Conservation (phyloP, 2,113 vertebrate genomes). For the Scytalopus superciliaris region DNA sequence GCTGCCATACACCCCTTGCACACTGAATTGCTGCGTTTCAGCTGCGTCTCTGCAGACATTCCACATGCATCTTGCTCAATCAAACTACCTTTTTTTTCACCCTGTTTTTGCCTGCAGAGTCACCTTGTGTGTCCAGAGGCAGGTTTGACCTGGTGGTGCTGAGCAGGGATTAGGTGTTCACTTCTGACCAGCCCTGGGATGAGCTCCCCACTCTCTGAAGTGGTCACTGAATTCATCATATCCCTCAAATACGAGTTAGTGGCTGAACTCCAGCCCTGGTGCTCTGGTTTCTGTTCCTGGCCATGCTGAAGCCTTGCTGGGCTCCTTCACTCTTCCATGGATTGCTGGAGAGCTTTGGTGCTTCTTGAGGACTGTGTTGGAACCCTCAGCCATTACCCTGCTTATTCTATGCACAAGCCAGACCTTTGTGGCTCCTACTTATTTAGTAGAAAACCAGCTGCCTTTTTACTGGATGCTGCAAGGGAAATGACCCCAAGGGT, state of each 20-base stretch:
- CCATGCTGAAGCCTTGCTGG: not conserved
- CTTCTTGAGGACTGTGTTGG: not conserved
- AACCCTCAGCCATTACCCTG: not conserved
- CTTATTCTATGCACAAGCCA: fast-evolving
- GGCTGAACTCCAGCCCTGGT: not conserved
- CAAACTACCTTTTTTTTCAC: not conserved
- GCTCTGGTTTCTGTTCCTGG: not conserved
- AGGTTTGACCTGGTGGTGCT: not conserved
- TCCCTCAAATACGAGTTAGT: not conserved
- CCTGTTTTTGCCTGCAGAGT: not conserved
- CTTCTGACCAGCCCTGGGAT: not conserved
- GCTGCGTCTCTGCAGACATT: not conserved
- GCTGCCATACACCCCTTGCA: fast-evolving
- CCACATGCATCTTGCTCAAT: not conserved
- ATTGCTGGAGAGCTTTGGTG: not conserved
- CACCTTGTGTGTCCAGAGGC: not conserved
- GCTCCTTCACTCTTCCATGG: not conserved
- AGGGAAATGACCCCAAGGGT: not conserved
- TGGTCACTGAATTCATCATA: not conserved
- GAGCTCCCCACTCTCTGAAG: not conserved
- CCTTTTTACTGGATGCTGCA: no score
- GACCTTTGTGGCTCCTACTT: no score
- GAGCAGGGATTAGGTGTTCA: not conserved
- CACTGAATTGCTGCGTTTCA: fast-evolving
- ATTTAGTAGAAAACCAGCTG: no score